Percentiles rank a stretch among this genome's conserved stretches.
Conservation (phyloP, 2,888 invertebrate species). For the Phorcus lineatus region DNA sequence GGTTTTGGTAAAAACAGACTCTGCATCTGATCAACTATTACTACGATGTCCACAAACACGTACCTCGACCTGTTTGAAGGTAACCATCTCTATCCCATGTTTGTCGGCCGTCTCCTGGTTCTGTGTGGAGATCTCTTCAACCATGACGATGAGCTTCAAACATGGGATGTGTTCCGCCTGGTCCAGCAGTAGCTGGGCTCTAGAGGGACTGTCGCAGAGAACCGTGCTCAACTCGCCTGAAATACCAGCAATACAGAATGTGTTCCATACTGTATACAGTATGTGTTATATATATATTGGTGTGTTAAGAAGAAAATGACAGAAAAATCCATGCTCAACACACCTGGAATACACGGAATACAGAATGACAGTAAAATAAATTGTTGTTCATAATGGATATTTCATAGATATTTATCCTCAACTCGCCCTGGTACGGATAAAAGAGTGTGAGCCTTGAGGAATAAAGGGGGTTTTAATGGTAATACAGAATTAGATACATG, state of each 20-base stretch:
- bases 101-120: constrained; percentile 88
- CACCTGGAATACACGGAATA: background rate
- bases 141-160: constrained; percentile 87
- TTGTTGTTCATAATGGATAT: too few relatives aligned
- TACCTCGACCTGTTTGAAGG: constrained; percentile 88
- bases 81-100: constrained; percentile 87
- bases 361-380: too few relatives aligned
- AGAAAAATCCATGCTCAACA: background rate
- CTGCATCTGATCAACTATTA: too few relatives aligned
- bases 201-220: constrained; percentile 92
- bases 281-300: too few relatives aligned
- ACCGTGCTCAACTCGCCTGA: constrained; percentile 91
- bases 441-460: too few relatives aligned
- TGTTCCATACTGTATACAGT: background rate
- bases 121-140: constrained; percentile 86
- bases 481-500: too few relatives aligned
- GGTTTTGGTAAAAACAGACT: too few relatives aligned
- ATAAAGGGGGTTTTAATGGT: too few relatives aligned
- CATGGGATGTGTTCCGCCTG: constrained; percentile 84
- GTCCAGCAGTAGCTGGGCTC: constrained; percentile 89
- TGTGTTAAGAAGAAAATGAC: background rate
- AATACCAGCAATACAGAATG: constrained; percentile 70
- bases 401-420: too few relatives aligned
- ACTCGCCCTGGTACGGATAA: too few relatives aligned
- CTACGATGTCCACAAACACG: background rate